Evolutionary conservation across 2,797 vertebrate species (phyloP), one percentile per base, ranked within the genome.

Genomic region (Mus caroli): DNA sequence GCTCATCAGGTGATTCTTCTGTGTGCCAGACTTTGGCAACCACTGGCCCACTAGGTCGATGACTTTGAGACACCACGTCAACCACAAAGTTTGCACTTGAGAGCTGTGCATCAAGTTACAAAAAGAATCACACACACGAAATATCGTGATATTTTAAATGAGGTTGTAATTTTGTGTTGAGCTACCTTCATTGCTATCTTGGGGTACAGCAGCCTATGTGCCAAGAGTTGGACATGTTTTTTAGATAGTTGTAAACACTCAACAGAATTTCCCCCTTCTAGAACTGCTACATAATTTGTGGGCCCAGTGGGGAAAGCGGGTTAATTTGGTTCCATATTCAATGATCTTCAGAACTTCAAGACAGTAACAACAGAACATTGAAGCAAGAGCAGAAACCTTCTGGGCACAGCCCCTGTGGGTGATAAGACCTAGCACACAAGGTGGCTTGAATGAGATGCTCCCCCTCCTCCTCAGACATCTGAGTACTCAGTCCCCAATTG

Each of bases 311-410:
- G 4, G 76, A 54, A 40, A n/a, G 69, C 43, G 40, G 54, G 71
- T 60, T 22, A 14, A 50, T 14, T 94, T 40, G 56, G 12, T 52
- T 50, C 17, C 20, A 37, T n/a, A 24, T 60, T 58, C 15, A 67
- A 3, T 67, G 11, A 22, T 28, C 78, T 77, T 83, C 37, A 87
- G 71, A 71, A 91, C 56, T 90, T 88, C n/a, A 92, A 52, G 60
- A 77, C 28, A 79, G 52, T 0, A 0, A 78, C 19, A 58, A 34
- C 26, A 46, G 62, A 76, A 56, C 0, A 4, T 31, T 43, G 28
- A 91, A 87, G 1, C 24, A 46, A 84, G n/a, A 12, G 34, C 73
- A 0, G 77, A 73, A 28, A 1, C 56, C 50, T 75, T 52, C 76
- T 64, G 11, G 43, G n/a, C 40, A 12, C 1, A 17, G 58, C 14